Base-by-base conservation (phyloP, 2,888 invertebrate species). In the Metacarcinus magister region DNA sequence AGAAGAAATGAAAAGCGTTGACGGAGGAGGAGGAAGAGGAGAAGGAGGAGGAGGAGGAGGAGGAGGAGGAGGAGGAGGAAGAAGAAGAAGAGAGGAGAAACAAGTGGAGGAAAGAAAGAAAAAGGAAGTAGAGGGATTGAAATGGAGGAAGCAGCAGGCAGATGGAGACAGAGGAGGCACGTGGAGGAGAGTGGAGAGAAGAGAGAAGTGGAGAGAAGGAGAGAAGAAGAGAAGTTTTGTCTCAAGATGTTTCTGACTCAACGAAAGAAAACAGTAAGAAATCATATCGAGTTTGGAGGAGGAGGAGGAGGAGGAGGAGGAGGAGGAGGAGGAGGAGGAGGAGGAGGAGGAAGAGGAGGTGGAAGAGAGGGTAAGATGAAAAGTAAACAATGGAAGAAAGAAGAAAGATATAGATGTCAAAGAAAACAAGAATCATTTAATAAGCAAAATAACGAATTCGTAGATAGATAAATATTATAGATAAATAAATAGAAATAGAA, bases 41-140 rank as follows among this genome's bases (percentile, higher is more conserved):
- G 67, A n/a, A 67, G 23, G 67, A n/a, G 67, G 67, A 67, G 54
- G 54, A 67, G 67, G n/a, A n/a, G 67, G 67, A 67, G 67, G n/a
- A n/a, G 13, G 60, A 19, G 60, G 46, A 46, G 60, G 60, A 60
- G 13, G 67, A n/a, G 7, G n/a, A 7, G 2, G 67, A n/a, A 2
- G 5, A n/a, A 23, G 67, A 19, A 23, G 67, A n/a, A n/a, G n/a
- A 67, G 67, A 19, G 2, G 67, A 19, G n/a, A n/a, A 19, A 7
- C 23, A 1, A 67, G 7, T 5, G 7, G 67, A n/a, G 0, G 2
- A n/a, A 10, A 16, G 16, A 60, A 23, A 60, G 2, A 23, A 60
- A 60, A 10, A 2, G 60, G 16, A 19, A 60, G 16, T 2, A 60
- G 23, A 2, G 16, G 23, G 60, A 10, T 13, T 60, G 60, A 10